Conservation (phyloP, 2,888 invertebrate species). For the Macropis europaea region DNA sequence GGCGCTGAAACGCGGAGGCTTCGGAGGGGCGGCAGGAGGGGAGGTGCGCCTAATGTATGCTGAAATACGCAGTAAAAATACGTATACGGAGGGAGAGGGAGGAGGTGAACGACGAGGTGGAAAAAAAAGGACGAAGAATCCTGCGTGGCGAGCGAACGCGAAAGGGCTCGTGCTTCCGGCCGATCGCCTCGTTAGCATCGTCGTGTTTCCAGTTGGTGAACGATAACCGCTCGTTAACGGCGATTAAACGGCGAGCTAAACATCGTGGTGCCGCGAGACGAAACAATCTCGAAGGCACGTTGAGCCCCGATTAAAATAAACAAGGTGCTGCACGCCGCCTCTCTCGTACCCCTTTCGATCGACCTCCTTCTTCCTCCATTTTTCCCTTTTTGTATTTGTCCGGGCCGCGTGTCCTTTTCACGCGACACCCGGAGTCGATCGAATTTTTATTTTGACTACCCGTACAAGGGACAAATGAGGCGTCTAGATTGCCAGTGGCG, state of each 20-base stretch:
- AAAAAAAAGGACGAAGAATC: conserved; percentile 41
- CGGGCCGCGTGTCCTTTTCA: conserved; percentile 16
- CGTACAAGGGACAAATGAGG: not conserved
- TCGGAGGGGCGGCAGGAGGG: not conserved
- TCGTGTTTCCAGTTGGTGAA: conserved; percentile 73
- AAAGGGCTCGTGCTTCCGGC: conserved; percentile 68
- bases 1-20: not conserved
- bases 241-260: conserved; percentile 76
- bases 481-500: too few relatives aligned
- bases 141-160: conserved; percentile 52
- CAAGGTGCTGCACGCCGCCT: conserved; percentile 57
- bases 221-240: conserved; percentile 77
- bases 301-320: conserved; percentile 71
- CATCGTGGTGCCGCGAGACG: conserved; percentile 73
- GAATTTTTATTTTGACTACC: conserved; percentile 38
- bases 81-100: not conserved
- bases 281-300: conserved; percentile 73
- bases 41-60: not conserved
- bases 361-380: conserved; percentile 35
- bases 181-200: conserved; percentile 73
- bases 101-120: not conserved
- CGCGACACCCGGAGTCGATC: conserved; percentile 30
- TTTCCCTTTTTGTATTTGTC: too few relatives aligned
- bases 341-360: conserved; percentile 22
- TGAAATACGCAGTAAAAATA: conserved; percentile 17